These are phyloP conservation scores for Trichopoda pennipes DNA, from an alignment of 2,888 invertebrate species.

Conservation along the genomic window DNA sequence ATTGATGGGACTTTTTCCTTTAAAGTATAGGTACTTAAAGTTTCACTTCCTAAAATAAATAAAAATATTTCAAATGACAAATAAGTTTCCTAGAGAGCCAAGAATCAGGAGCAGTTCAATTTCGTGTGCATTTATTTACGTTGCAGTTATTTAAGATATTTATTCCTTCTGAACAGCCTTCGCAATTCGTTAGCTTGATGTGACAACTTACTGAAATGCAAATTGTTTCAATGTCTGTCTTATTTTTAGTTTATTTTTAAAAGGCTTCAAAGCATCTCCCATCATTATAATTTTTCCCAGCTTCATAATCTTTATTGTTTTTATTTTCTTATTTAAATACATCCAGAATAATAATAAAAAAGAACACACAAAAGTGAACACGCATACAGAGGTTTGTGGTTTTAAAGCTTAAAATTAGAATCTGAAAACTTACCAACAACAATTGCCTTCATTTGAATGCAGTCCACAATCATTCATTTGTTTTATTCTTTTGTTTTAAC, in stretches of 20 bases:
- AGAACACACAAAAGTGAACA: too few species aligned
- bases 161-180: neutral
- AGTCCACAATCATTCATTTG: slow-evolving; percentile 11
- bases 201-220: slow-evolving; percentile 16
- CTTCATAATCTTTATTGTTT: slow-evolving; percentile 16
- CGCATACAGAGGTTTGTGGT: slow-evolving; percentile 58
- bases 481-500: slow-evolving; percentile 31
- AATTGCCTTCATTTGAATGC: neutral
- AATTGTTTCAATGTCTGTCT: slow-evolving; percentile 15
- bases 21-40: too few species aligned
- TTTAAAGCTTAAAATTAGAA: slow-evolving; percentile 42
- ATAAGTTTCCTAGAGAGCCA: too few species aligned
- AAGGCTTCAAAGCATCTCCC: slow-evolving; percentile 15
- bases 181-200: neutral
- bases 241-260: slow-evolving; percentile 25
- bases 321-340: slow-evolving; percentile 29
- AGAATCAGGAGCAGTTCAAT: too few species aligned
- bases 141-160: neutral
- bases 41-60: too few species aligned
- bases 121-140: neutral
- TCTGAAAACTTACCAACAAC: slow-evolving; percentile 14
- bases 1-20: too few species aligned
- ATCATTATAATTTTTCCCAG: slow-evolving; percentile 1
- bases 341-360: neutral
- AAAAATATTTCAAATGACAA: too few species aligned